Evolutionary conservation across 37 sponge, comb jelly and placozoan genomes (phyloP).

Genomic region (Lycopodina hypogea): DNA sequence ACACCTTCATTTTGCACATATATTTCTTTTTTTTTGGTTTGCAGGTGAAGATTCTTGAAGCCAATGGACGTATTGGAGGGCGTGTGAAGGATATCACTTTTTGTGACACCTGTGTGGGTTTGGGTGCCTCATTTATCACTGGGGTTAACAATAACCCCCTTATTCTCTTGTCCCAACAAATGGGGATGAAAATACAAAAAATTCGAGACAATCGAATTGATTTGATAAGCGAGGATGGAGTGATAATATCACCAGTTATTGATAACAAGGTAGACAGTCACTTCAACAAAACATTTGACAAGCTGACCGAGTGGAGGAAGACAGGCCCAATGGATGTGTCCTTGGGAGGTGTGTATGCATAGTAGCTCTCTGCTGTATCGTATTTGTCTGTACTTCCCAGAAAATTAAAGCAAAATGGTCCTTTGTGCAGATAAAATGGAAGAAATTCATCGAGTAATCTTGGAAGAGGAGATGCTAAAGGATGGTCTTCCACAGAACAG

Average conservation of each 20-base stretch:
- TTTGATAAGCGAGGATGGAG: constrained; percentile 63
- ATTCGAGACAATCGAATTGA: constrained; percentile 72
- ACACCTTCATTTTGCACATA: too few species aligned
- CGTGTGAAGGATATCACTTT: constrained; percentile 64
- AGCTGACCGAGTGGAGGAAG: constrained; percentile 75
- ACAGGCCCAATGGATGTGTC: constrained; percentile 23
- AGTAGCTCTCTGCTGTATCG: neutral
- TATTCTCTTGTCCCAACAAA: constrained; percentile 62
- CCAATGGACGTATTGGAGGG: constrained; percentile 66
- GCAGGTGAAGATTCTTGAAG: constrained; percentile 79
- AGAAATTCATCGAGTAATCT: constrained; percentile 8
- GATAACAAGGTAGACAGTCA: constrained; percentile 69
- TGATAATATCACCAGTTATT: constrained; percentile 3
- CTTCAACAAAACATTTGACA: constrained; percentile 74
- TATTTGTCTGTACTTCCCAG: neutral
- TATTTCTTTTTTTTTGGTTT: too few species aligned
- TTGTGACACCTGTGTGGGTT: constrained; percentile 59
- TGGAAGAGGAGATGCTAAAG: neutral
- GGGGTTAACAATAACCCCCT: constrained; percentile 83
- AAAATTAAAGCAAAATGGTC: too few species aligned
- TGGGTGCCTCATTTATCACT: constrained; percentile 87
- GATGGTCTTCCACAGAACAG: too few species aligned
- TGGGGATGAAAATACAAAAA: constrained; percentile 37
- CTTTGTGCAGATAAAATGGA: constrained; percentile 13
- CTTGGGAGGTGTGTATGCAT: constrained; percentile 42